These are phyloP conservation scores for Xylota sylvarum DNA, from an alignment of 2,888 invertebrate genomes.

Conservation along the genomic window DNA sequence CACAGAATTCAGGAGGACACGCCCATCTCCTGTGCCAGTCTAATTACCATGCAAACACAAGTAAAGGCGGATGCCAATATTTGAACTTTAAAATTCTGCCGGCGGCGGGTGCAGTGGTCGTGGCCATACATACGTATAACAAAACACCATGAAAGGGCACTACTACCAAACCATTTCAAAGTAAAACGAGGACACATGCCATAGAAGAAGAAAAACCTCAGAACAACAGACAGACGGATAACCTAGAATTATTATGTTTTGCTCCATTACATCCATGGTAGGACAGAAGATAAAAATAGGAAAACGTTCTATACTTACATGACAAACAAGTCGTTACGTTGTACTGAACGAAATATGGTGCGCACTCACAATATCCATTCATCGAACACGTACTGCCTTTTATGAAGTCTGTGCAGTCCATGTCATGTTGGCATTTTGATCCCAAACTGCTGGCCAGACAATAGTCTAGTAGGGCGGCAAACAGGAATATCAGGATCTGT, in stretches of 20 bases:
- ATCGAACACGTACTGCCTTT: slow-evolving; percentile 85
- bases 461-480: slow-evolving; percentile 62
- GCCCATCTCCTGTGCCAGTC: slow-evolving; percentile 59
- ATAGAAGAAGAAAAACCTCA: slow-evolving; percentile 62
- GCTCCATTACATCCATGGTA: slow-evolving; percentile 54
- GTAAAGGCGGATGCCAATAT: slow-evolving; percentile 62
- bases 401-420: slow-evolving; percentile 85
- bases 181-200: slow-evolving; percentile 74
- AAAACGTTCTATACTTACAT: slow-evolving; percentile 87
- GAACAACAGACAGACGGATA: slow-evolving; percentile 66
- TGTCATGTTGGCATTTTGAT: slow-evolving; percentile 85
- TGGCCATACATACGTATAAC: slow-evolving; percentile 27
- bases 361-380: slow-evolving; percentile 91
- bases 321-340: slow-evolving; percentile 92
- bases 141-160: slow-evolving; percentile 44
- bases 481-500: slow-evolving; percentile 74
- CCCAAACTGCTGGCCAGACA: slow-evolving; percentile 81
- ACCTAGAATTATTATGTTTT: slow-evolving; percentile 71
- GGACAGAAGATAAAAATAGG: slow-evolving; percentile 50
- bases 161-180: slow-evolving; percentile 46
- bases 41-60: slow-evolving; percentile 71
- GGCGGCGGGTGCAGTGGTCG: slow-evolving; percentile 20
- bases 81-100: slow-evolving; percentile 54
- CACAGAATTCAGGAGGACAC: slow-evolving; percentile 50
- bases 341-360: slow-evolving; percentile 92